Evolutionary conservation across 2,113 vertebrate genomes (phyloP), one percentile per base, ranked within the genome.

Genomic region (Sardina pilchardus): DNA sequence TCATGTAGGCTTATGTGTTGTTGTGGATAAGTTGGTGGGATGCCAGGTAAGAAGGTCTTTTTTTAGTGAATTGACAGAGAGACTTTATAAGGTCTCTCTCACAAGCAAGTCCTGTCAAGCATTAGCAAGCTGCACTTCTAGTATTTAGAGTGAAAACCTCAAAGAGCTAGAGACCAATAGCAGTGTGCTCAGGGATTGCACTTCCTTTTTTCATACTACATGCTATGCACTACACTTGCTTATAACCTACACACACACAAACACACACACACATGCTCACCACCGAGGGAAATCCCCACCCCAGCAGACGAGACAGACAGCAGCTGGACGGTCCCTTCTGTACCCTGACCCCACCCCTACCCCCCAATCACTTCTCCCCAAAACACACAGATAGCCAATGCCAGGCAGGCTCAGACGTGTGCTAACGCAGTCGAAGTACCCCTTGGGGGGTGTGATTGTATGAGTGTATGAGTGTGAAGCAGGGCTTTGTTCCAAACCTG

Each of bases 211-310:
- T 78, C 14, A 14, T 36, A 75, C 30, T 34, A 16, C 6, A 78
- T 34, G 5, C 71, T 78, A 12, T 34, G 36, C 67, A 17, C 10
- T 36, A 16, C 71, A 36, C 10, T 16, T 78, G 34, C 30, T 34
- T 1, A 36, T 30, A 36, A 71, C 63, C 30, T 6, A 71, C 63
- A 71, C 63, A 71, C 63, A 71, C 63, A 75, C 8, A 75, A 30
- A 36, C 30, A 36, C 30, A 0, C 26, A 34, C 34, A 34, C 26
- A 12, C 8, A 36, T 14, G 16, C 71, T 39, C 71, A 36, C 71
- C 2, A 36, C 30, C 59, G 26, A 24, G 50, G 86, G 83, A 84
- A 81, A 67, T 80, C 83, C 83, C 82, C 86, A 83, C 42, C 45
- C 36, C 63, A 45, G 82, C 34, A 59, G 71, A 78, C 30, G 71